These are phyloP conservation scores for Sycophila texana DNA, from an alignment of 2,888 invertebrate genomes.

Conservation along the genomic window DNA sequence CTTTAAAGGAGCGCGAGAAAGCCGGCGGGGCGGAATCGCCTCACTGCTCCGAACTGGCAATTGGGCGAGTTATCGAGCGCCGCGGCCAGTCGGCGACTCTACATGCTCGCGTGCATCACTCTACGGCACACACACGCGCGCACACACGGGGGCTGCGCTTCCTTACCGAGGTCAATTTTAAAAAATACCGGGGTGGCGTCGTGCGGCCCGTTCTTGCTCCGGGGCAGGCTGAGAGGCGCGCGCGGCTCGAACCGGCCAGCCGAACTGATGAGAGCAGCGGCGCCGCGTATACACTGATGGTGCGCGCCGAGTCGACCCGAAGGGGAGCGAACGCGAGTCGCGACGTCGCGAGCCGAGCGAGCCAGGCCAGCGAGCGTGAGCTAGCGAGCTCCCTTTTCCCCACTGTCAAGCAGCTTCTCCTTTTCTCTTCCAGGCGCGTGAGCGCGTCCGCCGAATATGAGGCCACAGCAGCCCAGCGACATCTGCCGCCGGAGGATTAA, in stretches of 20 bases:
- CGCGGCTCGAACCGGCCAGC: constrained; percentile 34
- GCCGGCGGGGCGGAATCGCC: constrained; percentile 18
- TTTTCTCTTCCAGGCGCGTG: too few species aligned
- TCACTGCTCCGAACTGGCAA: constrained; percentile 46
- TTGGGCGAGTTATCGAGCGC: constrained; percentile 54
- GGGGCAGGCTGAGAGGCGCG: neutral
- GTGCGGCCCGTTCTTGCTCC: too few species aligned
- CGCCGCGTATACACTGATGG: neutral
- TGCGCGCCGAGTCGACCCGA: neutral
- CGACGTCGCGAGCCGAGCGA: too few species aligned
- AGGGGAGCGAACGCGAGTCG: neutral
- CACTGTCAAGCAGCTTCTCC: neutral
- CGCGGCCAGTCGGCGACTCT: constrained; percentile 14
- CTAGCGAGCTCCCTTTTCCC: neutral
- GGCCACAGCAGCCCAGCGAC: constrained; percentile 60
- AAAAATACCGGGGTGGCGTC: too few species aligned
- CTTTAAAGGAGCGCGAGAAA: neutral
- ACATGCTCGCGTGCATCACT: neutral
- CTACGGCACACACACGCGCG: neutral
- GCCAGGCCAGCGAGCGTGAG: neutral
- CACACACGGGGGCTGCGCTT: neutral
- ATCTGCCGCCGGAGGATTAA: constrained; percentile 52
- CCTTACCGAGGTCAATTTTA: neutral
- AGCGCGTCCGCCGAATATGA: too few species aligned
- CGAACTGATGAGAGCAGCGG: constrained; percentile 31